These are phyloP conservation scores for Antennarius striatus DNA, from an alignment of 2,113 vertebrate genomes.

Conservation along the genomic window DNA sequence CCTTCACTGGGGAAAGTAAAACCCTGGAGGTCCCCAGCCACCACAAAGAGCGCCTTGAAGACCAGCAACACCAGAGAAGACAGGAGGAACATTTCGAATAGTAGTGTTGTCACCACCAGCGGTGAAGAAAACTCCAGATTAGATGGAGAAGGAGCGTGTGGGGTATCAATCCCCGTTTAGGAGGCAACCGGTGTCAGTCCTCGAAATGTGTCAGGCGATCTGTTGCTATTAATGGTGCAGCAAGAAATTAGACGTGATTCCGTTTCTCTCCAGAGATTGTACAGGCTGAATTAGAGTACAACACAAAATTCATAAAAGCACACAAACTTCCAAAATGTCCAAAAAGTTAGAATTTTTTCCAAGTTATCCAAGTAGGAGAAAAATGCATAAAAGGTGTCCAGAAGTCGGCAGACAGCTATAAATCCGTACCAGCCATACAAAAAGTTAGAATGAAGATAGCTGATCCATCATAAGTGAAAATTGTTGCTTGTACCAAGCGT, in stretches of 20 bases:
- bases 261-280: constrained; percentile 35
- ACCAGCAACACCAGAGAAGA: constrained; percentile 42
- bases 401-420: too few relatives aligned
- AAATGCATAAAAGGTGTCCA: too few relatives aligned
- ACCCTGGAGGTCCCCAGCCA: constrained; percentile 52
- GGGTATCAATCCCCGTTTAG: not conserved
- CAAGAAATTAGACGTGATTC: constrained; percentile 49
- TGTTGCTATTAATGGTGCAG: constrained; percentile 64
- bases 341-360: too few relatives aligned
- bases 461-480: too few relatives aligned
- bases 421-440: too few relatives aligned
- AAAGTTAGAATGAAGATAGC: too few relatives aligned
- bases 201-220: constrained; percentile 53
- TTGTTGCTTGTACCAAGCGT: too few relatives aligned
- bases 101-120: not conserved
- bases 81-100: constrained; percentile 49
- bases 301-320: not conserved
- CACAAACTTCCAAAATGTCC: not conserved
- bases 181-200: constrained; percentile 31
- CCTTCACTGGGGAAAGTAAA: constrained; percentile 37
- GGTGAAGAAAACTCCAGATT: constrained; percentile 18
- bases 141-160: constrained; percentile 3
- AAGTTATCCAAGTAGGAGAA: too few relatives aligned
- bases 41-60: constrained; percentile 52
- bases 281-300: not conserved